phyloP scores from a whole-genome alignment of 2,113 vertebrate species.

The Chionodraco myersi region DNA sequence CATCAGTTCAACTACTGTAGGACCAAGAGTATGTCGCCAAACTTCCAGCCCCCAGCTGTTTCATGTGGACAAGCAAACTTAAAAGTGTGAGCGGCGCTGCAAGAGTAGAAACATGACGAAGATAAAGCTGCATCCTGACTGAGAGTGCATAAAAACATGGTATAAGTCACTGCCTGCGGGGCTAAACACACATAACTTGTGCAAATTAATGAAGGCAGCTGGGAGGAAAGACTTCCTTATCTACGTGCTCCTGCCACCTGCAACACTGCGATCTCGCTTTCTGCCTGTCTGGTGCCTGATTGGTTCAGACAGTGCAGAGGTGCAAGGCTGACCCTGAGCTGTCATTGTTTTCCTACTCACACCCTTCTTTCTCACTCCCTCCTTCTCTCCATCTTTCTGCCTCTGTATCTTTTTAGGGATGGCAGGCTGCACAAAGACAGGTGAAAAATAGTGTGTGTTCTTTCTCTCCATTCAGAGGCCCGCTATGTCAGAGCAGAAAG shows the following conservation, averaged over 20 bases:
- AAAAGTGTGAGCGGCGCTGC: not conserved
- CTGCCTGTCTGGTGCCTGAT: slow-evolving; percentile 61
- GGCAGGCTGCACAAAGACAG: slow-evolving; percentile 50
- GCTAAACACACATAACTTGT: slow-evolving; percentile 38
- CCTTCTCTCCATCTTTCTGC: slow-evolving; percentile 10
- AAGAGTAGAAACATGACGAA: not conserved
- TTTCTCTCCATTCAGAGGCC: slow-evolving; percentile 43
- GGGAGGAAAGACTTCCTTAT: slow-evolving; percentile 53
- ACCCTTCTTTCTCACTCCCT: slow-evolving; percentile 35
- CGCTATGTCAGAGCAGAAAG: slow-evolving; percentile 61
- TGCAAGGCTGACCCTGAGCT: slow-evolving; percentile 72
- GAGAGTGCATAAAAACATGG: slow-evolving; percentile 2
- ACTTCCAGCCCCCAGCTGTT: not conserved
- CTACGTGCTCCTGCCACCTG: slow-evolving; percentile 48
- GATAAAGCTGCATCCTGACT: slow-evolving; percentile 3
- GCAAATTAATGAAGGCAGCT: slow-evolving; percentile 52
- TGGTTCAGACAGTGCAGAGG: slow-evolving; percentile 61
- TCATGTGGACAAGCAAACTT: not conserved
- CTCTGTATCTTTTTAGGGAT: slow-evolving; percentile 43
- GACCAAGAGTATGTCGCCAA: not conserved
- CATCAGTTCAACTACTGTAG: not conserved
- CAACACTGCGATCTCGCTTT: slow-evolving; percentile 50
- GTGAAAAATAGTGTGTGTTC: slow-evolving; percentile 30
- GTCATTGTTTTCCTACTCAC: slow-evolving; percentile 72
- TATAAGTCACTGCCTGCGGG: slow-evolving; percentile 19